Base-by-base conservation (phyloP, 2,113 vertebrate genomes). In the Gadus chalcogrammus region DNA sequence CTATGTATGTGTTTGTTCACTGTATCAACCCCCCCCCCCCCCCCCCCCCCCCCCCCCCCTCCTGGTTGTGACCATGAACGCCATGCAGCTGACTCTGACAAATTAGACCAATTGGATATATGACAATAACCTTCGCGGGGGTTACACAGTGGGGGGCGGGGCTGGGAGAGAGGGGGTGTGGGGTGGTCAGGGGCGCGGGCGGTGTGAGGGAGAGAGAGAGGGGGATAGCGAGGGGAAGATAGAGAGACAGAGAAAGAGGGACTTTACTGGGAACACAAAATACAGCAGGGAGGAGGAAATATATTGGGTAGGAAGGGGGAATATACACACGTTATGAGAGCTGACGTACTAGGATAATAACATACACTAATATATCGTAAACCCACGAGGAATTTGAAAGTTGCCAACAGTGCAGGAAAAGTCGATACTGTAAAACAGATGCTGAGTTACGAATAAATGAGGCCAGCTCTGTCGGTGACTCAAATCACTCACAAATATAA, bases 41-140 rank as follows among this genome's bases (percentile, higher is more conserved):
- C n/a, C 59, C 64, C 69, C 75, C 74, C 16, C 28, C 77, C n/a
- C n/a, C n/a, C n/a, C 59, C 64, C 69, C 75, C 74, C 16, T 24
- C 77, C n/a, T n/a, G 12, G 71, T 78, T 72, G 70, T 61, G 69
- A 77, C 77, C 70, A 22, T 76, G 80, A 79, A 79, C 84, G 84
- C 84, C 83, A 80, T 64, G 79, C 73, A 74, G 65, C 79, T 70
- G 82, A 84, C 86, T 90, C 83, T 90, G 85, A 91, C 82, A 83
- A 89, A 91, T 91, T 83, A 88, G 87, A 89, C 74, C 75, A 83
- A 79, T 70, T 81, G 60, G 48, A 90, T 86, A 82, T 85, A 89
- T 83, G 81, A 87, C 87, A 81, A 80, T 87, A 89, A 88, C 88
- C 85, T 90, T 88, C 85, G 78, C 53, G 1, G 38, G 72, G 59